Evolutionary conservation across 2,888 invertebrate species (phyloP).

Genomic region (Leptopilina myrica): DNA sequence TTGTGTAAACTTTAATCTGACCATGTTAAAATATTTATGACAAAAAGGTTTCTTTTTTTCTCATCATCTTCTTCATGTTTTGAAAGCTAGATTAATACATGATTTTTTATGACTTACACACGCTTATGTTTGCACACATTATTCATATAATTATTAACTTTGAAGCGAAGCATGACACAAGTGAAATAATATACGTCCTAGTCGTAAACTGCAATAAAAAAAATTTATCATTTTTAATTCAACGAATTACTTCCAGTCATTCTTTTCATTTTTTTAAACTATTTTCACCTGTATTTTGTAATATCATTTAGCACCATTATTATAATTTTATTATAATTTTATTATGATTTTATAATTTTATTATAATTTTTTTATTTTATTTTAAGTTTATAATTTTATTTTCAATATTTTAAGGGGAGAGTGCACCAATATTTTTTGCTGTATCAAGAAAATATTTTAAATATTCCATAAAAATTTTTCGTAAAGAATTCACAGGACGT

Average conservation of each 20-base stretch:
- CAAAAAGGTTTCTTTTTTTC: constrained; percentile 48
- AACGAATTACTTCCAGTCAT: neutral
- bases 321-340: neutral
- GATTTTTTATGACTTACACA: constrained; percentile 21
- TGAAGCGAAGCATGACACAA: constrained; percentile 71
- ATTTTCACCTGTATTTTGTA: neutral
- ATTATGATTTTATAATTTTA: no score
- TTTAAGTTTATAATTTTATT: neutral
- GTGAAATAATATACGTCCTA: constrained; percentile 36
- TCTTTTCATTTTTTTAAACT: neutral
- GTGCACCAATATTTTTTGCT: no score
- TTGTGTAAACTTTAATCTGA: constrained; percentile 44
- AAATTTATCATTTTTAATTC: neutral
- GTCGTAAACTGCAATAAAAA: constrained; percentile 33
- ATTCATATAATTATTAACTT: constrained; percentile 64
- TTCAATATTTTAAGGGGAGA: no score
- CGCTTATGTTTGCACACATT: constrained; percentile 64
- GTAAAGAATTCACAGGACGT: no score
- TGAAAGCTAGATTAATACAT: constrained; percentile 42
- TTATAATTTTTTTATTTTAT: neutral
- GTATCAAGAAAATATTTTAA: no score
- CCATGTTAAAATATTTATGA: constrained; percentile 53
- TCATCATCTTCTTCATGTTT: neutral
- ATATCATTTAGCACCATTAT: constrained; percentile 2
- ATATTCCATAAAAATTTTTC: no score